Conservation (phyloP, 2,888 invertebrate genomes). For the Eupithecia insigniata region DNA sequence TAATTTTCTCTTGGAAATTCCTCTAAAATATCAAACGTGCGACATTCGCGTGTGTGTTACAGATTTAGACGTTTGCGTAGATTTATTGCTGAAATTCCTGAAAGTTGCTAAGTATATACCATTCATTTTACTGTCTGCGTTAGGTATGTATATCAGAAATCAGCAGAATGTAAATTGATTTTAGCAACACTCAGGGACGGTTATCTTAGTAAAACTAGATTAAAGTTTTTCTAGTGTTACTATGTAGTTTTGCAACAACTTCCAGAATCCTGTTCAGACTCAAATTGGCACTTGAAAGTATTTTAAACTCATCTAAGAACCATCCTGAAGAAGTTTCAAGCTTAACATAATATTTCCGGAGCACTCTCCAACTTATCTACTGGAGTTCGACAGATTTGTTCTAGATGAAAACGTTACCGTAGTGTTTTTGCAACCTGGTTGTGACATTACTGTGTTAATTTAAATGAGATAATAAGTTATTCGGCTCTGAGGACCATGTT, state of each 20-base stretch:
- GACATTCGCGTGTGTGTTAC: constrained; percentile 12
- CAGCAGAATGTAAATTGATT: neutral
- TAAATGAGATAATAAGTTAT: neutral
- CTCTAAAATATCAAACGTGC: constrained; percentile 19
- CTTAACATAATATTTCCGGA: constrained; percentile 46
- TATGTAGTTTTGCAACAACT: constrained; percentile 23
- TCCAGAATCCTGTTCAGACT: constrained; percentile 43
- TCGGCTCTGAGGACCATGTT: neutral
- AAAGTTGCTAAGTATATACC: neutral
- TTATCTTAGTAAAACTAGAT: neutral
- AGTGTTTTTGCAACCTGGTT: neutral
- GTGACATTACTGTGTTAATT: neutral
- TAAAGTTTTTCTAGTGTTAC: constrained; percentile 34
- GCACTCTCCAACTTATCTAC: constrained; percentile 40
- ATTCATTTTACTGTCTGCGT: neutral
- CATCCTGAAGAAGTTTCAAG: constrained; percentile 46
- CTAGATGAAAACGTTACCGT: constrained; percentile 15
- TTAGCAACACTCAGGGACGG: neutral
- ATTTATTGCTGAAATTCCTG: constrained; percentile 7
- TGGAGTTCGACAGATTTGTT: constrained; percentile 22
- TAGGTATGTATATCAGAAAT: too few relatives aligned
- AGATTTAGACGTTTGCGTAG: constrained; percentile 7
- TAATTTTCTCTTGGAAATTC: constrained; percentile 30
- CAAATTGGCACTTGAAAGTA: constrained; percentile 50
- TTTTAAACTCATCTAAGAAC: constrained; percentile 51